Evolutionary conservation across 2,888 invertebrate species (phyloP).

Genomic region (Acanthosepion esculentum): DNA sequence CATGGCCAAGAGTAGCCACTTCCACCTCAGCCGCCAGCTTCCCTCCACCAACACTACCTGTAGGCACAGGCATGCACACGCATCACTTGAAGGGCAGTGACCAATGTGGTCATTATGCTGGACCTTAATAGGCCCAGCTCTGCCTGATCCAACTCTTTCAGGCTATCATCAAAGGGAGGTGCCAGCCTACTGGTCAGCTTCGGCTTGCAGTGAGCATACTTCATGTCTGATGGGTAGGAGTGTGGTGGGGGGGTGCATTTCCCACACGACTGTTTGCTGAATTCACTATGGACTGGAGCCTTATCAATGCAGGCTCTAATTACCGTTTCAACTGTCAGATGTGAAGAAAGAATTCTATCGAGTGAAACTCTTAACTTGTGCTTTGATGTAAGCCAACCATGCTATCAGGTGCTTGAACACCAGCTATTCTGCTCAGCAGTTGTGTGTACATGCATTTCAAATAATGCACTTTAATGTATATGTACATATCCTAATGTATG

Average conservation of each 20-base stretch:
- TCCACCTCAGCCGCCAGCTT: background rate
- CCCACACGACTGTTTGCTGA: slow-evolving; percentile 5
- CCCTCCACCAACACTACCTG: background rate
- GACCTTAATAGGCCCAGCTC: background rate
- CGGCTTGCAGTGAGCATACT: background rate
- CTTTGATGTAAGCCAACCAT: background rate
- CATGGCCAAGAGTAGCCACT: background rate
- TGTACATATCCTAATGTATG: background rate
- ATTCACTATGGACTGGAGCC: slow-evolving; percentile 33
- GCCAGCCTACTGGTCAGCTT: slow-evolving; percentile 11
- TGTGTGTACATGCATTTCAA: background rate
- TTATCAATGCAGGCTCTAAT: slow-evolving; percentile 9
- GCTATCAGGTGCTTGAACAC: background rate
- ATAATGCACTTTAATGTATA: background rate
- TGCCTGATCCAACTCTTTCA: slow-evolving; percentile 7
- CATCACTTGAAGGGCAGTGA: background rate
- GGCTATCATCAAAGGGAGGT: slow-evolving; percentile 33
- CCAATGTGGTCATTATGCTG: slow-evolving; percentile 22
- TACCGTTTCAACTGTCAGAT: slow-evolving; percentile 43
- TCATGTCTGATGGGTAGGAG: background rate
- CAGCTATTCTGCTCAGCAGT: background rate
- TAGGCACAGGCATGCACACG: background rate
- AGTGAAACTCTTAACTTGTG: slow-evolving; percentile 35
- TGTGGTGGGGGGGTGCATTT: background rate
- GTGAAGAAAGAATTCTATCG: slow-evolving; percentile 43